Evolutionary conservation across 2,113 vertebrate species (phyloP).

Genomic region (Rhinopomastus cyanomelas): DNA sequence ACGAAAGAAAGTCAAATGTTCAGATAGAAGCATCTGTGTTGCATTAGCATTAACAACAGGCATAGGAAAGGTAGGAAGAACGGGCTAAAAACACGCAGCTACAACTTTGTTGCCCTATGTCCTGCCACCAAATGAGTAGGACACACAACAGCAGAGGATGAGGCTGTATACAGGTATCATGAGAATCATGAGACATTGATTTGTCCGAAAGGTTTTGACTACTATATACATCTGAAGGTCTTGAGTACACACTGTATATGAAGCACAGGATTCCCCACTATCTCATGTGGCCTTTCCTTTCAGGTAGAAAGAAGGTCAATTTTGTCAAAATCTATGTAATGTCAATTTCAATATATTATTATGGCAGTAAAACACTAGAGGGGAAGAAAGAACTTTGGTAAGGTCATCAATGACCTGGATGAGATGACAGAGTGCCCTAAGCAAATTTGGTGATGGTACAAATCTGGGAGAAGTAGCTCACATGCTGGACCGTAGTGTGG

Average conservation of each 20-base stretch:
- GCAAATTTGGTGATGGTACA: too few relatives aligned
- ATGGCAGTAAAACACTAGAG: not conserved
- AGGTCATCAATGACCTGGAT: too few relatives aligned
- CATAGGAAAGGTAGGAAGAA: not conserved
- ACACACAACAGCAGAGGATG: not conserved
- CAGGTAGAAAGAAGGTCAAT: not conserved
- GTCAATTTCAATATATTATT: not conserved
- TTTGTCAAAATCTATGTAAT: not conserved
- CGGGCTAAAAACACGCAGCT: not conserved
- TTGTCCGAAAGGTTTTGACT: not conserved
- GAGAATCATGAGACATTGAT: not conserved
- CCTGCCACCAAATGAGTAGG: not conserved
- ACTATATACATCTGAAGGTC: too few relatives aligned
- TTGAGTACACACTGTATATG: accelerated
- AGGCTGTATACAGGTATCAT: not conserved
- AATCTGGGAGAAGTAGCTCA: too few relatives aligned
- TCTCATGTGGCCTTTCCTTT: not conserved
- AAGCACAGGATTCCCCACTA: not conserved
- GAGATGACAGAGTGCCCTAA: too few relatives aligned
- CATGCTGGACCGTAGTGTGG: too few relatives aligned
- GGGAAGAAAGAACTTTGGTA: not conserved
- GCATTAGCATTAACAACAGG: not conserved
- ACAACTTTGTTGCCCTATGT: not conserved
- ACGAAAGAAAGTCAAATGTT: not conserved
- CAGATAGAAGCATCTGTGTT: not conserved